Evolutionary conservation across 2,888 invertebrate genomes (phyloP), one percentile per base, ranked within the genome.

Genomic region (Cyclophora punctaria): DNA sequence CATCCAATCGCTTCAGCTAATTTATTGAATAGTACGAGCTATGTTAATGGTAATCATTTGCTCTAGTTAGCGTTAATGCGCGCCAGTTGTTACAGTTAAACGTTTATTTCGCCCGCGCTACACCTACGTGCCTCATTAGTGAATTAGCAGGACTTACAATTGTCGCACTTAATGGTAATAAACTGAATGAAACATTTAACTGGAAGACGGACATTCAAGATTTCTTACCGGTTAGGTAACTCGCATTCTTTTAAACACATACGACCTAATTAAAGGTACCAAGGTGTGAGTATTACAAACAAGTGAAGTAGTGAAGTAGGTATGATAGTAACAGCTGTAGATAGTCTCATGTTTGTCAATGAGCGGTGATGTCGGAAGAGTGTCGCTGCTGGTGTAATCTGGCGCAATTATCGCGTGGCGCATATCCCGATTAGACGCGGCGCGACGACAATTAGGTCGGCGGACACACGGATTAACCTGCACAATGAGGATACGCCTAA

Each of bases 401-500:
- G 80, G 70, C 80, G 81, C 87, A 88, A 88, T 88, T 88, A 88
- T 87, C 78, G 75, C 84, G 71, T 80, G 82, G 78, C 84, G 83
- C 85, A 83, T 87, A 86, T 88, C 87, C 87, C 83, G 85, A 86
- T 88, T 88, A 87, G 82, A 71, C 53, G 69, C 80, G 83, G 58
- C 84, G 83, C 78, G 84, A 75, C 81, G 78, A 64, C 87, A 87
- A 88, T 88, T 88, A 88, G 86, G 87, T 77, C 83, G 80, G 78
- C 87, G 86, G 87, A 88, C 87, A 86, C 72, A 73, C 83, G 82
- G 81, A 79, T 87, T 87, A 86, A 80, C 82, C 80, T 80, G 80
- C 62, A 60, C 80, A 87, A 87, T 87, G 84, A 87, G 87, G 87
- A 86, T 83, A 87, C 86, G 83, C 80, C 84, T 86, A 82, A 83